These are phyloP conservation scores for Plodia interpunctella DNA, from an alignment of 1,140 invertebrate species.

Conservation along the genomic window DNA sequence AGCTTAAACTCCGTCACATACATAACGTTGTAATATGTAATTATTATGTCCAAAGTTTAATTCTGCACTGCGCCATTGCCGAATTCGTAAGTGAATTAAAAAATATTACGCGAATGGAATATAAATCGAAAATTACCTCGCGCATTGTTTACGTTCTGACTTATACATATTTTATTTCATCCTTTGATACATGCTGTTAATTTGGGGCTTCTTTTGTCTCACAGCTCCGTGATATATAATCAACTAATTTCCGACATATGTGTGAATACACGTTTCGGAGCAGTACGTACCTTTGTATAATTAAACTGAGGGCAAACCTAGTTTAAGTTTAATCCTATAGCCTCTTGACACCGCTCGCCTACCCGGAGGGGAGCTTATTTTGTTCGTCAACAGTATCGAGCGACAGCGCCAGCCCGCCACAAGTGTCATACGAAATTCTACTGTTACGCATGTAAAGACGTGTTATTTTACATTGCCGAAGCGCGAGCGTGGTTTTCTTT, in stretches of 20 bases:
- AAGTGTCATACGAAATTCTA: constrained; percentile 55
- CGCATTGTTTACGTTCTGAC: constrained; percentile 16
- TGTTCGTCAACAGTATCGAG: constrained; percentile 75
- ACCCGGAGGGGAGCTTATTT: constrained; percentile 69
- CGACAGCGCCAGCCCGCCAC: constrained; percentile 53
- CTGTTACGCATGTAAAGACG: constrained; percentile 43
- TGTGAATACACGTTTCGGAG: constrained; percentile 60
- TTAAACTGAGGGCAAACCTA: constrained; percentile 73
- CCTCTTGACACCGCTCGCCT: constrained; percentile 71
- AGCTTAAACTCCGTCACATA: constrained; percentile 35
- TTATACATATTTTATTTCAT: constrained; percentile 12
- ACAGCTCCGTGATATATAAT: constrained; percentile 57
- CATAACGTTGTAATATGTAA: constrained; percentile 39
- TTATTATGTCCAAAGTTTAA: constrained; percentile 50
- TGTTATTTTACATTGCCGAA: constrained; percentile 45
- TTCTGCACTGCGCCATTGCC: constrained; percentile 50
- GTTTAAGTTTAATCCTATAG: constrained; percentile 76
- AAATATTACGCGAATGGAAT: constrained; percentile 37
- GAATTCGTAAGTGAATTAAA: constrained; percentile 37
- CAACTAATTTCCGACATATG: constrained; percentile 67
- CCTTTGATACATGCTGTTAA: constrained; percentile 30
- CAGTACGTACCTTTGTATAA: constrained; percentile 73
- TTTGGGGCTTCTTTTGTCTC: constrained; percentile 53
- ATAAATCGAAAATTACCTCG: constrained; percentile 31
- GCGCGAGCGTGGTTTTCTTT: constrained; percentile 39